Evolutionary conservation across 2,888 invertebrate species (phyloP).

Genomic region (Scelioninae gen. 1): DNA sequence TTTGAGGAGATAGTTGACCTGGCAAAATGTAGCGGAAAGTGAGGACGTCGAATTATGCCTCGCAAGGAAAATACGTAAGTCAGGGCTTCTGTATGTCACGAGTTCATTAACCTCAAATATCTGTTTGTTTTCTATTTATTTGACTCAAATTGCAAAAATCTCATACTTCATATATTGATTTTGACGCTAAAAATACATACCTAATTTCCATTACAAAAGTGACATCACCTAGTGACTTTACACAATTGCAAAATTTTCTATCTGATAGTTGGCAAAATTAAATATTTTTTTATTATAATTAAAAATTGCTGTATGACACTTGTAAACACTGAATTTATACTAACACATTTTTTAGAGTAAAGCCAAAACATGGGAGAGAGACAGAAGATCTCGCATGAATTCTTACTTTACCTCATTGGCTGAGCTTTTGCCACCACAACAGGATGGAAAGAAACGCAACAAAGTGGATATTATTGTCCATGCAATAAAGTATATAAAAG

Average conservation of each 20-base stretch:
- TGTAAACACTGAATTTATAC: slow-evolving; percentile 3
- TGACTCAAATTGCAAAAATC: neutral
- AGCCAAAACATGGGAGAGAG: slow-evolving; percentile 89
- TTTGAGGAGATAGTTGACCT: slow-evolving; percentile 3
- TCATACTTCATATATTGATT: neutral
- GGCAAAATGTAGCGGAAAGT: slow-evolving; percentile 74
- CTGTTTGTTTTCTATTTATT: slow-evolving; percentile 1
- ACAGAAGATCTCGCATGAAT: slow-evolving; percentile 88
- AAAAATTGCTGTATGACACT: too few relatives aligned
- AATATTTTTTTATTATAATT: too few relatives aligned
- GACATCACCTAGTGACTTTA: too few relatives aligned
- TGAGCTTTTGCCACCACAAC: slow-evolving; percentile 85
- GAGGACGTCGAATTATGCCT: slow-evolving; percentile 82
- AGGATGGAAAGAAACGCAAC: slow-evolving; percentile 86
- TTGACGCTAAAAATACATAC: too few relatives aligned
- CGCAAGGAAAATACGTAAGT: slow-evolving; percentile 83
- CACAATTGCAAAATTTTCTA: too few relatives aligned
- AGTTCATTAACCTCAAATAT: slow-evolving; percentile 43
- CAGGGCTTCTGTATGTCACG: neutral
- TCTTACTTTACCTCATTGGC: slow-evolving; percentile 85
- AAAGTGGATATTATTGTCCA: slow-evolving; percentile 85
- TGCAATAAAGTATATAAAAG: slow-evolving; percentile 83
- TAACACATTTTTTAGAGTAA: slow-evolving; percentile 84
- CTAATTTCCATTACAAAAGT: too few relatives aligned
- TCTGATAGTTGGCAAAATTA: too few relatives aligned